phyloP scores from a whole-genome alignment of 2,113 vertebrate genomes.

The Clarias gariepinus region DNA sequence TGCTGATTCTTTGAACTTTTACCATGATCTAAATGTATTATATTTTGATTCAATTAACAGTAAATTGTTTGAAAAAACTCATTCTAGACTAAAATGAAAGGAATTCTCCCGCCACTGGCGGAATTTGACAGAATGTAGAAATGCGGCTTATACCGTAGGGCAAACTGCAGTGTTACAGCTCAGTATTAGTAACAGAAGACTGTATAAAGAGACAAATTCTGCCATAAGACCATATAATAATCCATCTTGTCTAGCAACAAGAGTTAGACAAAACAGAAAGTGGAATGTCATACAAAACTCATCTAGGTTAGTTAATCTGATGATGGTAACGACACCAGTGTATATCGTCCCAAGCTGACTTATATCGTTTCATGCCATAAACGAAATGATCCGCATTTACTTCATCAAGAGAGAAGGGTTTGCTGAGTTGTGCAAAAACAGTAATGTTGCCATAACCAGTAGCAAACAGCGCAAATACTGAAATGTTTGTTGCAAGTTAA shows the following conservation, averaged over 20 bases:
- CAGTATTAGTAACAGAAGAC: background rate
- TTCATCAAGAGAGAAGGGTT: too few species aligned
- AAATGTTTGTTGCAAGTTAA: too few species aligned
- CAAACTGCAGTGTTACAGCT: background rate
- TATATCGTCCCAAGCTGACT: too few species aligned
- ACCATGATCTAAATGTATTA: background rate
- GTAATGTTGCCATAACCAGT: too few species aligned
- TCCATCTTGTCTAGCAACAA: background rate
- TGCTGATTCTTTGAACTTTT: background rate
- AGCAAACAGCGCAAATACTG: too few species aligned
- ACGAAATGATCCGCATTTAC: too few species aligned
- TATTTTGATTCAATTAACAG: background rate
- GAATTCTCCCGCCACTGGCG: background rate
- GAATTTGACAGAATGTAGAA: background rate
- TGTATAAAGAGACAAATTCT: background rate
- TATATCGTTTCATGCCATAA: too few species aligned
- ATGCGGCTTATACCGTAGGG: background rate
- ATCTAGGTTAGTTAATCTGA: background rate
- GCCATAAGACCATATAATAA: background rate
- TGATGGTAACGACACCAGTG: background rate
- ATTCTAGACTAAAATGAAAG: background rate
- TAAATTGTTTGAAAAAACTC: background rate
- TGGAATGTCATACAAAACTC: background rate
- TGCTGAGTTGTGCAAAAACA: too few species aligned
- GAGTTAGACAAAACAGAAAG: background rate